A percentile compares a stretch with the other conserved stretches of the same genome.
These are phyloP conservation scores for Xyrichtys novacula DNA, from an alignment of 2,797 vertebrate species.

Conservation along the genomic window DNA sequence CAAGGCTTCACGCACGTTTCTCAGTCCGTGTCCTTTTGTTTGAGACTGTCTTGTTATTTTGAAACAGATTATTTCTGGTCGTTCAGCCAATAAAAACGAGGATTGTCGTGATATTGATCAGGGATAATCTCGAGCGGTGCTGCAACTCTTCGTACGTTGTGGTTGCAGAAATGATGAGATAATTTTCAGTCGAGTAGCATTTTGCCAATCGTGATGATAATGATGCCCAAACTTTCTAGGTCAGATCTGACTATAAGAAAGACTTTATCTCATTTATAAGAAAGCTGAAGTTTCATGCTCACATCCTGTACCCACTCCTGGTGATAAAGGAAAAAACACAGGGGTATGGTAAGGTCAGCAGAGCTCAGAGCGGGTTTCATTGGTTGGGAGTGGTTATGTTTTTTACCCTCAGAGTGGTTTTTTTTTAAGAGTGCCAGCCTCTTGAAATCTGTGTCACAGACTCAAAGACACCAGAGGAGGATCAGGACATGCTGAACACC, in stretches of 20 bases:
- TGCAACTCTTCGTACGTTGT: neutral
- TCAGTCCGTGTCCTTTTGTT: neutral
- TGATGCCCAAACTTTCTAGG: neutral
- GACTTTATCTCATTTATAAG: neutral
- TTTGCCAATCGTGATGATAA: neutral
- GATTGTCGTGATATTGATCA: neutral
- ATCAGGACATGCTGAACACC: slow-evolving; percentile 28
- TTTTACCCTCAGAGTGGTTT: slow-evolving; percentile 15
- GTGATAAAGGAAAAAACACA: neutral
- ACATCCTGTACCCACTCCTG: neutral
- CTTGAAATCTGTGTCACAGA: slow-evolving; percentile 5
- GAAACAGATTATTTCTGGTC: neutral
- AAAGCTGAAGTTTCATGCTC: neutral
- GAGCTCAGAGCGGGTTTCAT: slow-evolving; percentile 40
- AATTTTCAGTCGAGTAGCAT: neutral
- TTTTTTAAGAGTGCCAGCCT: slow-evolving; percentile 32
- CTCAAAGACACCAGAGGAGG: neutral
- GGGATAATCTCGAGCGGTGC: neutral
- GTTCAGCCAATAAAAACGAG: neutral
- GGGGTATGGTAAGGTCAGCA: slow-evolving; percentile 47
- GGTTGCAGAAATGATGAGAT: neutral
- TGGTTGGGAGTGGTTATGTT: slow-evolving; percentile 34
- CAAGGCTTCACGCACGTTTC: too few relatives aligned
- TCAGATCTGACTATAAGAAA: neutral
- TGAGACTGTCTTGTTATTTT: neutral